Evolutionary conservation across 2,797 vertebrate species (phyloP), one percentile per base, ranked within the genome.

Genomic region (Falco biarmicus): DNA sequence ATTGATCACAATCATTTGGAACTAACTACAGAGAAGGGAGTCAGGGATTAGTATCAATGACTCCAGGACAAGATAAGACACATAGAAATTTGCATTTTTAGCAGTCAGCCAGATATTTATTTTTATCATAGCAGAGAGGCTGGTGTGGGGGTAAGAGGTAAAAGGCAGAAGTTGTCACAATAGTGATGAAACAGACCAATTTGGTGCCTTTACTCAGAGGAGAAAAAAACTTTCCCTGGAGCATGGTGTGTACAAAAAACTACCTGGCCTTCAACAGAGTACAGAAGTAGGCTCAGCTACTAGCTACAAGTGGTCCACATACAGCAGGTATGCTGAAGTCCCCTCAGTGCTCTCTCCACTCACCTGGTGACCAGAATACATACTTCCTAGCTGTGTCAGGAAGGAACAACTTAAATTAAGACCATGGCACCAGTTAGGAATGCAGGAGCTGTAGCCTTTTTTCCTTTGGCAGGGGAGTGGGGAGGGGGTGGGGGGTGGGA

Each of bases 401-500:
- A 64, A 66, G 5, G 20, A 90, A 48, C 12, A 64, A 14, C 16
- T 47, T 56, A n/a, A 43, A 50, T 26, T 53, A 84, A 37, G 22
- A 70, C 59, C 10, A 54, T 2, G 25, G 17, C 17, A 37, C 1
- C 1, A 41, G 19, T 51, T 34, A 84, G 28, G 34, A 53, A 48
- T 20, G 34, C 4, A 20, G 37, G 34, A 41, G 20, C 26, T 47
- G 11, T 43, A 3, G 4, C 1, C 1, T 29, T 5, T 37, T 20
- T n/a, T 48, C 10, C 16, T 4, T 8, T 13, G 34, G 34, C 34
- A 37, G 34, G 34, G 34, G 34, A 37, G 34, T 11, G 19, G 10
- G 34, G 4, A 2, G 12, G 4, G 15, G 1, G 3, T 2, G 4
- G 8, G 10, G 11, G 6, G 29, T 20, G 10, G 6, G 16, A 32